phyloP scores from a whole-genome alignment of 2,797 vertebrate genomes.

The Anomalospiza imberbis region DNA sequence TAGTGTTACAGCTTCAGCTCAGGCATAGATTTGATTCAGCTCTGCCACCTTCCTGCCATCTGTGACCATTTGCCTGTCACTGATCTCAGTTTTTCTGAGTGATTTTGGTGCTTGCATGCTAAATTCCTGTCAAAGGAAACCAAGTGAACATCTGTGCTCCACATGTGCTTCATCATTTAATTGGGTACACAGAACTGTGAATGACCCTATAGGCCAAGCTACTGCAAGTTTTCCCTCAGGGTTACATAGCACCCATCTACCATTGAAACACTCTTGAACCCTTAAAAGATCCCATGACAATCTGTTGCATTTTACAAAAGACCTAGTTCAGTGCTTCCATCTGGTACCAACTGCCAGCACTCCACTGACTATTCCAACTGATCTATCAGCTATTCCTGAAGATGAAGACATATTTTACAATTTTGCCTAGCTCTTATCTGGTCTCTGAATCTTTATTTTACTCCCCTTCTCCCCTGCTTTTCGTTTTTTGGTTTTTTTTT shows the following conservation, averaged over 20 bases:
- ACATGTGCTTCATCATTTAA: neutral
- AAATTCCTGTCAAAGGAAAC: neutral
- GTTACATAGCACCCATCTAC: neutral
- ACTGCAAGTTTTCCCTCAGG: neutral
- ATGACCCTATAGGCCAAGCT: neutral
- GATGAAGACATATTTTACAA: neutral
- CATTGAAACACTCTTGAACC: neutral
- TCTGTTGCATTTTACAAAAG: neutral
- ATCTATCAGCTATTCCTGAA: neutral
- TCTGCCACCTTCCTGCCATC: neutral
- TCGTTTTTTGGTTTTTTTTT: neutral
- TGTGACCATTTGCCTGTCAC: neutral
- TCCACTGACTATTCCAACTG: neutral
- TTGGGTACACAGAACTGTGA: neutral
- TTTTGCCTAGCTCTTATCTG: neutral
- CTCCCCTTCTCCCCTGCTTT: neutral
- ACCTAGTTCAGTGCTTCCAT: neutral
- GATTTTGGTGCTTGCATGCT: neutral
- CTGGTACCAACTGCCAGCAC: neutral
- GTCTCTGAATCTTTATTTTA: neutral
- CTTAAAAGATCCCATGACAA: neutral
- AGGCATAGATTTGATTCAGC: neutral
- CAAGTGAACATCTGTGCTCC: neutral
- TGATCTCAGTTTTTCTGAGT: neutral
- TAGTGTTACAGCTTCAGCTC: neutral